Evolutionary conservation across 2,797 vertebrate genomes (phyloP), one percentile per base, ranked within the genome.

Genomic region (Danionella dracula): DNA sequence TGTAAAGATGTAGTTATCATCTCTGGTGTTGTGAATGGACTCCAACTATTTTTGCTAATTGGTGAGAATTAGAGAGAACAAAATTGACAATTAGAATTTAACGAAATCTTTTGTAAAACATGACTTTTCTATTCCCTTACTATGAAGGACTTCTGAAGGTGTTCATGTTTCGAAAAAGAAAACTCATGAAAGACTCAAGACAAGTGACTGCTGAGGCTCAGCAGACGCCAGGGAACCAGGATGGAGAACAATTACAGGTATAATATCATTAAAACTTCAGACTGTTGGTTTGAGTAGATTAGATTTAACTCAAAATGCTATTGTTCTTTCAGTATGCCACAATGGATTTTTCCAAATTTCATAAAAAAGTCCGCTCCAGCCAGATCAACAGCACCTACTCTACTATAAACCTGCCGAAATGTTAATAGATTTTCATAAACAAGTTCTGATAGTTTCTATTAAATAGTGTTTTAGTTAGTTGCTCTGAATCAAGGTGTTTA

Each of bases 351-450:
- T 31, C 55, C 6, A 44, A 58, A 6, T 3, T 58, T 10, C 54
- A 9, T 8, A 57, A 15, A 57, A 57, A 42, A 40, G 8, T 38
- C 11, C n/a, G n/a, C 1, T 1, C 9, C 13, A 40, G 20, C n/a
- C 53, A 56, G 23, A 16, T 15, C 53, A 56, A 40, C 34, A 27
- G 35, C 53, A 56, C 53, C 10, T 56, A 56, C 13, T n/a, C 35
- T 16, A 8, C 35, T 7, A 9, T 56, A 29, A 15, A 12, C 4
- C 35, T 56, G 13, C 35, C 20, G 1, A 40, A 21, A 2, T 7
- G 8, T 20, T 54, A 32, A 38, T 3, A 27, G 23, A n/a, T n/a
- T n/a, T n/a, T n/a, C n/a, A n/a, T n/a, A n/a, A n/a, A n/a, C n/a
- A n/a, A n/a, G n/a, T n/a, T n/a, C n/a, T n/a, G n/a, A n/a, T n/a